Evolutionary conservation across 2,797 vertebrate genomes (phyloP).

Genomic region (Thalassophryne amazonica): DNA sequence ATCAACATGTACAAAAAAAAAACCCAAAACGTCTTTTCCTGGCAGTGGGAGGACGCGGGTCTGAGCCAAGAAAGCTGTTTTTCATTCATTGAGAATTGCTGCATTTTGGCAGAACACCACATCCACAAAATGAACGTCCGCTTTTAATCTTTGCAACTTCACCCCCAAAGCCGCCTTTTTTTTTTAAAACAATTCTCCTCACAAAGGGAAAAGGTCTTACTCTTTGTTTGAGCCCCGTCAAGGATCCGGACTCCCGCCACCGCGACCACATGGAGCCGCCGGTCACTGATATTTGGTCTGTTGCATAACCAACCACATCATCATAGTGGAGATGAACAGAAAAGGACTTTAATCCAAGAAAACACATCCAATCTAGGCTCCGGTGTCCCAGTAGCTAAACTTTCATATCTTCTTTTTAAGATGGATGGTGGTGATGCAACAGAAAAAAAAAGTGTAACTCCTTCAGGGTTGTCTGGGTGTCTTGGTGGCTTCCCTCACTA

Average conservation of each 20-base stretch:
- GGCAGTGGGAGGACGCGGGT: conserved; percentile 42
- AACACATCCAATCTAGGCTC: no score
- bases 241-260: not conserved
- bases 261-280: no score
- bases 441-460: no score
- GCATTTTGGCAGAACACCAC: conserved; percentile 58
- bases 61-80: conserved; percentile 75
- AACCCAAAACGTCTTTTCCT: conserved; percentile 70
- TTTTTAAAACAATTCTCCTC: conserved; percentile 53
- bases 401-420: no score
- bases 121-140: conserved; percentile 69
- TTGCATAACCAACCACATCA: no score
- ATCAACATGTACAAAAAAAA: conserved; percentile 64
- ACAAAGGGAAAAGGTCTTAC: conserved; percentile 67
- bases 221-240: conserved; percentile 42
- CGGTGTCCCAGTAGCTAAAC: no score
- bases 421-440: no score
- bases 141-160: conserved; percentile 59
- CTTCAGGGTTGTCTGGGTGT: no score
- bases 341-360: no score
- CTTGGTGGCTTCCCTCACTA: no score
- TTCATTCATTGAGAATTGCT: conserved; percentile 72
- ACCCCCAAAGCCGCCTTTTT: conserved; percentile 20
- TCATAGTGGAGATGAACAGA: no score
- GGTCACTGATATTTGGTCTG: no score